These are phyloP conservation scores for Rhizomys pruinosus DNA, from an alignment of 2,113 vertebrate genomes.

Conservation along the genomic window DNA sequence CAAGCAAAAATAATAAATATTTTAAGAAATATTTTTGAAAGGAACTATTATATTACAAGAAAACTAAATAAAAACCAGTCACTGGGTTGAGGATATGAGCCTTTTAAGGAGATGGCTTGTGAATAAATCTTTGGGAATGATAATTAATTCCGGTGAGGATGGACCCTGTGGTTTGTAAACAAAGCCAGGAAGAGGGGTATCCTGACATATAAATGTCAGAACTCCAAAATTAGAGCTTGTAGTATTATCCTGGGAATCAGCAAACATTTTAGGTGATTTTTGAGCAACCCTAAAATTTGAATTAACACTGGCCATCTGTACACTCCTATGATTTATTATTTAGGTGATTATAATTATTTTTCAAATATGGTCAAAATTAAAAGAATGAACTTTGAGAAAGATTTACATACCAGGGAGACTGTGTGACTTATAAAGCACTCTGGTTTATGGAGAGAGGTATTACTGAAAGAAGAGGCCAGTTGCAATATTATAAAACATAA, in stretches of 20 bases:
- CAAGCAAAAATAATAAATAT: no score
- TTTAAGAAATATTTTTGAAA: background rate
- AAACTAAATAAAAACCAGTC: background rate
- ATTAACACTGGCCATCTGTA: background rate
- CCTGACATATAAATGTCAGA: background rate
- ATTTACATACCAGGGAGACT: background rate
- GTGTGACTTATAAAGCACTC: background rate
- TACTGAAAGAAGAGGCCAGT: background rate
- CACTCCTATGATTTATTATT: background rate
- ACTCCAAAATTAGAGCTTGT: background rate
- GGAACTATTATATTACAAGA: background rate
- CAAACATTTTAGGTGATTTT: background rate
- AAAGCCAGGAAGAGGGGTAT: background rate
- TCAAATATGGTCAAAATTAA: constrained; percentile 39
- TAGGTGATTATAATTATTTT: background rate
- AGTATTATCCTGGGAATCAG: background rate
- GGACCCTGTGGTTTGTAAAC: background rate
- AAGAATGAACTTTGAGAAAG: background rate
- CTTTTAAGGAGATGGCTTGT: background rate
- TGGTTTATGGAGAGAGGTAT: background rate
- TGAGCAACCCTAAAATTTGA: background rate
- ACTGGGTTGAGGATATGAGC: background rate
- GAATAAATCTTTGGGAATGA: background rate
- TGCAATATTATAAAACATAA: background rate
- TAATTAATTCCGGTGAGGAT: background rate